Conservation (phyloP, 1,140 invertebrate species). For the Solenopsis invicta region DNA sequence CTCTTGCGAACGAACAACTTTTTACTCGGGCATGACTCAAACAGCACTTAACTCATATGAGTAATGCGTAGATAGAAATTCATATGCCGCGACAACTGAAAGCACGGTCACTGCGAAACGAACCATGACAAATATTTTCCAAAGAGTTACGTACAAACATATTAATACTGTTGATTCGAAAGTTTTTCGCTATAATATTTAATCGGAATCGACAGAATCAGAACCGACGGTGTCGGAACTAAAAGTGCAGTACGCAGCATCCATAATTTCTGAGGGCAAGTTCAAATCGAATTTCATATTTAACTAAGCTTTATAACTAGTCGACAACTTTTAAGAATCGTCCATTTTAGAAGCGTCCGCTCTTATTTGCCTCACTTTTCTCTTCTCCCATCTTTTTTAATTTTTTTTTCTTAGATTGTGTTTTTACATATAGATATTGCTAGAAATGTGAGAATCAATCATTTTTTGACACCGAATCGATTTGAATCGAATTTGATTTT, state of each 20-base stretch:
- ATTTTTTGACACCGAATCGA: too few relatives aligned
- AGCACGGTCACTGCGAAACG: background rate
- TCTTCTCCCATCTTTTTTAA: background rate
- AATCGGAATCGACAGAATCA: background rate
- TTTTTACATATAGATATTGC: background rate
- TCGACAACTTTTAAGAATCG: background rate
- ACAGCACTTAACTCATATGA: slow-evolving; percentile 76
- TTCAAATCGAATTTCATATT: background rate
- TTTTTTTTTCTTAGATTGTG: background rate
- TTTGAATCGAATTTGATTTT: too few relatives aligned
- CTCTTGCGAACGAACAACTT: slow-evolving; percentile 72
- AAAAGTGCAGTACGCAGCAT: background rate
- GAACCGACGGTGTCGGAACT: background rate
- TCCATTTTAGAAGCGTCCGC: background rate
- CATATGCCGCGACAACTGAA: slow-evolving; percentile 65
- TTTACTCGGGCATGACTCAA: slow-evolving; percentile 73
- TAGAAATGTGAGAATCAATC: too few relatives aligned
- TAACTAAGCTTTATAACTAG: background rate
- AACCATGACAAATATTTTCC: background rate
- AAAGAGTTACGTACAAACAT: background rate
- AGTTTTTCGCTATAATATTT: slow-evolving; percentile 1
- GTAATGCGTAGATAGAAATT: slow-evolving; percentile 80
- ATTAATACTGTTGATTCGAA: background rate
- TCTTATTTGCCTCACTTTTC: background rate
- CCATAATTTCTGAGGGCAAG: background rate